Evolutionary conservation across 2,888 invertebrate species (phyloP).

Genomic region (Polyommatus icarus): DNA sequence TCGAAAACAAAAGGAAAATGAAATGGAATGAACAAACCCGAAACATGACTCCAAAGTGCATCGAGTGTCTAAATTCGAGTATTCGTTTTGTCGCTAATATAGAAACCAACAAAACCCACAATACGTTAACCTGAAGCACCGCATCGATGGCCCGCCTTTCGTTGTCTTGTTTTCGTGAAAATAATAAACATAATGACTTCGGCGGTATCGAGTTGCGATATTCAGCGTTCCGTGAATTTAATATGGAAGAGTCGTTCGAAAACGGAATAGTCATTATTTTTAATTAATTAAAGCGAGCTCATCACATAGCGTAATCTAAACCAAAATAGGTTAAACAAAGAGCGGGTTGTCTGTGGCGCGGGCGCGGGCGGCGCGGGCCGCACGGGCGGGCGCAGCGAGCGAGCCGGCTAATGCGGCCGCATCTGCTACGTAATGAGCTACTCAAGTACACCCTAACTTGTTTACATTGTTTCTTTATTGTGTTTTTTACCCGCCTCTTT

Average conservation of each 20-base stretch:
- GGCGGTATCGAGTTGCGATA: conserved; percentile 17
- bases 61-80: conserved; percentile 52
- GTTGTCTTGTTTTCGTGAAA: conserved; percentile 35
- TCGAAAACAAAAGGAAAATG: conserved; percentile 50
- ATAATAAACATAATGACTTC: conserved; percentile 24
- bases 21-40: conserved; percentile 50
- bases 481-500: conserved; percentile 75
- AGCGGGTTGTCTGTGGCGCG: conserved; percentile 45
- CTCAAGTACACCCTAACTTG: conserved; percentile 79
- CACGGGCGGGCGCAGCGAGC: conserved; percentile 52
- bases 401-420: conserved; percentile 69
- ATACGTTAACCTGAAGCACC: conserved; percentile 43
- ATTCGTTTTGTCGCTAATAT: conserved; percentile 49
- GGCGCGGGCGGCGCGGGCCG: conserved; percentile 41
- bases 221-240: conserved; percentile 33
- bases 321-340: conserved; percentile 78
- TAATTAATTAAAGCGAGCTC: conserved; percentile 66
- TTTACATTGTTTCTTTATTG: conserved; percentile 81
- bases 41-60: conserved; percentile 53
- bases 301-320: conserved; percentile 73
- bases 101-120: conserved; percentile 44
- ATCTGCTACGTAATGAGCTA: conserved; percentile 77
- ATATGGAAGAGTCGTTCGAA: conserved; percentile 35
- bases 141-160: conserved; percentile 37
- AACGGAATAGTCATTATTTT: conserved; percentile 47